Percentiles rank a stretch among this genome's conserved stretches.
phyloP scores from a whole-genome alignment of 2,113 vertebrate genomes.

The Dunckerocampus dactyliophorus region DNA sequence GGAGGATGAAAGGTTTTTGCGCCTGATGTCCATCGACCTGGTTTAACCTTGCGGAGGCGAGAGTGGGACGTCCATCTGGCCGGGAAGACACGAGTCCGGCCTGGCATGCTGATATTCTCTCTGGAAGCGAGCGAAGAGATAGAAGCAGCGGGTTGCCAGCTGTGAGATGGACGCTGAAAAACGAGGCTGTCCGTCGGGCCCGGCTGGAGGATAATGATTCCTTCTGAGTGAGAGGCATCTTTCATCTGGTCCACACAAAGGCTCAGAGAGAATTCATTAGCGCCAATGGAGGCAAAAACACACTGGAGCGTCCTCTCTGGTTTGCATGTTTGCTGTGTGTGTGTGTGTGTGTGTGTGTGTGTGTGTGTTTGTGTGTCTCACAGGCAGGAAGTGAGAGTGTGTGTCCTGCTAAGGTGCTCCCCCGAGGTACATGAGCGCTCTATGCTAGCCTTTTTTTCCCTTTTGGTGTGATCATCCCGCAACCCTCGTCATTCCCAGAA shows the following conservation, averaged over 20 bases:
- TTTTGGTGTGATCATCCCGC: conserved; percentile 54
- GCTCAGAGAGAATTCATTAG: conserved; percentile 8
- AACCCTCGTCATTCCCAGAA: conserved; percentile 47
- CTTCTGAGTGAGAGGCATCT: conserved; percentile 15
- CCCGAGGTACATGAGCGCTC: conserved; percentile 51
- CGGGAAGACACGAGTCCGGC: conserved; percentile 43
- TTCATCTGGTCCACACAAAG: conserved; percentile 25
- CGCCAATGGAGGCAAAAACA: neutral
- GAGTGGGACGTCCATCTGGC: conserved; percentile 57
- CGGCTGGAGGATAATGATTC: conserved; percentile 38
- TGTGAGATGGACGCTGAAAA: conserved; percentile 48
- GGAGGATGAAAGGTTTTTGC: conserved; percentile 27
- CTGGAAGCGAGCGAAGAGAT: conserved; percentile 33
- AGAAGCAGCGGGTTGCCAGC: conserved; percentile 31
- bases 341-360: neutral
- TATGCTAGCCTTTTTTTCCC: conserved; percentile 21
- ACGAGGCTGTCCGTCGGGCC: conserved; percentile 39
- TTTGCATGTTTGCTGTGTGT: conserved; percentile 21
- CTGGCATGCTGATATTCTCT: conserved; percentile 53
- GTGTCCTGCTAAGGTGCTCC: conserved; percentile 34
- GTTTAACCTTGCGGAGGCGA: conserved; percentile 57
- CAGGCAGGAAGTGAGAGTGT: conserved; percentile 9
- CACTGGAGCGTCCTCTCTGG: conserved; percentile 1
- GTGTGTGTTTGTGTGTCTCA: conserved; percentile 14
- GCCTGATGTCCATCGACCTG: conserved; percentile 19